Percentiles rank a stretch among this genome's conserved stretches.
phyloP scores from a whole-genome alignment of 2,888 invertebrate species.

The Subacronicta megacephala region DNA sequence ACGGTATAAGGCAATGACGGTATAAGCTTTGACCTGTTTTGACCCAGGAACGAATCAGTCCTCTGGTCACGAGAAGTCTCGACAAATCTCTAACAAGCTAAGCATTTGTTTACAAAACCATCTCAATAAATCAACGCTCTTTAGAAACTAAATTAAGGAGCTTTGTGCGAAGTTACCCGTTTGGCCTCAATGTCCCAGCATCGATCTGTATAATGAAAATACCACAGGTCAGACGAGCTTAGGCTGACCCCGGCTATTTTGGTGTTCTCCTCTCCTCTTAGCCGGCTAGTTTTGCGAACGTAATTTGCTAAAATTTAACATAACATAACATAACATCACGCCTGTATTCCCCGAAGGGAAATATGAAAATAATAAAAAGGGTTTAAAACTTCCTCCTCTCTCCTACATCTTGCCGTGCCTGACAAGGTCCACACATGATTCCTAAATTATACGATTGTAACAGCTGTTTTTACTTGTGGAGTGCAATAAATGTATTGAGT shows the following conservation, averaged over 20 bases:
- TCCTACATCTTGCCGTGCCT: too few relatives aligned
- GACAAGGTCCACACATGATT: too few relatives aligned
- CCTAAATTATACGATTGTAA: too few relatives aligned
- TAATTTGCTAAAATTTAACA: not conserved
- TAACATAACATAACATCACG: too few relatives aligned
- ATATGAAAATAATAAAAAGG: too few relatives aligned
- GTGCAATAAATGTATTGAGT: too few relatives aligned
- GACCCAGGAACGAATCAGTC: too few relatives aligned
- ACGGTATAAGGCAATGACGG: too few relatives aligned
- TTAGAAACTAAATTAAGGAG: not conserved
- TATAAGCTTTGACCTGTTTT: too few relatives aligned
- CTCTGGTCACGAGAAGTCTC: not conserved
- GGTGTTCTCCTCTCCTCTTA: not conserved
- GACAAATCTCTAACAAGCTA: not conserved
- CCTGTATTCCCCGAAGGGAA: too few relatives aligned
- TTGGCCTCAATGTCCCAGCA: not conserved
- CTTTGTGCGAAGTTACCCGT: not conserved
- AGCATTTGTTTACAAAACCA: not conserved
- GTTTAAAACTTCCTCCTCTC: too few relatives aligned
- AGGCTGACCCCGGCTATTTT: conserved; percentile 3
- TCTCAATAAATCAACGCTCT: not conserved
- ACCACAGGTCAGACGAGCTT: conserved; percentile 3
- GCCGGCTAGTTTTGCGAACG: not conserved
- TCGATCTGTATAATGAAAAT: conserved; percentile 7
- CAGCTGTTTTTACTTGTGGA: too few relatives aligned